Evolutionary conservation across 2,888 invertebrate genomes (phyloP).

Genomic region (Danaus chrysippus): DNA sequence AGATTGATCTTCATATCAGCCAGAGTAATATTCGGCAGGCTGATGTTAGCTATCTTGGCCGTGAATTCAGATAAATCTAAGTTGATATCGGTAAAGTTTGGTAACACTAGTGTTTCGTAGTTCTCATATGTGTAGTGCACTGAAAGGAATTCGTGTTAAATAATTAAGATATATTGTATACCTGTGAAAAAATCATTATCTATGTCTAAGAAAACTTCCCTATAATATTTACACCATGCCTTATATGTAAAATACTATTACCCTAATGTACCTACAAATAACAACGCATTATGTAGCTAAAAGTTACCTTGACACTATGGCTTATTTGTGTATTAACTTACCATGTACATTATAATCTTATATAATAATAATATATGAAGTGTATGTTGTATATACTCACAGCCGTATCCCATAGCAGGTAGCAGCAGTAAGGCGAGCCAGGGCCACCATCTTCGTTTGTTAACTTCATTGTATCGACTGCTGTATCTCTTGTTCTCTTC

Average conservation of each 20-base stretch:
- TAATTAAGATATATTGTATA: background rate
- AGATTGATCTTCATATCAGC: constrained; percentile 45
- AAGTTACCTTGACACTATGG: background rate
- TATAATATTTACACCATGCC: too few relatives aligned
- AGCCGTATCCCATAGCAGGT: constrained; percentile 62
- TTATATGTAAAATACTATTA: too few relatives aligned
- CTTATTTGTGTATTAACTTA: constrained; percentile 7
- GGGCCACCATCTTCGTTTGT: constrained; percentile 59
- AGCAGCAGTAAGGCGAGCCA: constrained; percentile 59
- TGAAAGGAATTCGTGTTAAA: constrained; percentile 54
- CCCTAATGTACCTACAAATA: too few relatives aligned
- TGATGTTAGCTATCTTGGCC: constrained; percentile 45
- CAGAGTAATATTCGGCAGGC: constrained; percentile 49
- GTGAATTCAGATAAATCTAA: constrained; percentile 63
- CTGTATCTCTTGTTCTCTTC: constrained; percentile 41
- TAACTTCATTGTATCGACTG: constrained; percentile 33
- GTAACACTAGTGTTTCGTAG: constrained; percentile 62
- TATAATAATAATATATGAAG: background rate
- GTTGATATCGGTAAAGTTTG: constrained; percentile 70
- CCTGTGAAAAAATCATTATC: too few relatives aligned
- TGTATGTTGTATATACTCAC: constrained; percentile 49
- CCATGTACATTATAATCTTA: too few relatives aligned
- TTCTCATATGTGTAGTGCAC: constrained; percentile 74
- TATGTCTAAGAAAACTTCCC: too few relatives aligned
- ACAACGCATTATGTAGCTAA: too few relatives aligned